phyloP scores from a whole-genome alignment of 2,797 vertebrate genomes.

The Gymnothorax reevesii region DNA sequence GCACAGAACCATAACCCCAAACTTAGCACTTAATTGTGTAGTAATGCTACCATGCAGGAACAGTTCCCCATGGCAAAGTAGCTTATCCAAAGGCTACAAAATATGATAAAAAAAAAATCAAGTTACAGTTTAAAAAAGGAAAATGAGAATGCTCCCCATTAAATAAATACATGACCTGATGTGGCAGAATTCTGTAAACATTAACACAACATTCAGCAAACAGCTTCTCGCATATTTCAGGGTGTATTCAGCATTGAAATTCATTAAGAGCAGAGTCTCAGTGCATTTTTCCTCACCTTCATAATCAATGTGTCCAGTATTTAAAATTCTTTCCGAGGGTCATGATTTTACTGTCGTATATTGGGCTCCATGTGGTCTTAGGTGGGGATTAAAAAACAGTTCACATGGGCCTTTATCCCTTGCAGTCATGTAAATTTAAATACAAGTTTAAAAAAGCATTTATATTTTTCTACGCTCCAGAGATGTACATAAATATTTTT shows the following conservation, averaged over 20 bases:
- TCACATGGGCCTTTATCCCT: background rate
- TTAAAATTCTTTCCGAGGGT: background rate
- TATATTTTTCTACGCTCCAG: background rate
- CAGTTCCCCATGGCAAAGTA: conserved; percentile 19
- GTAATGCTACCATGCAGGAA: background rate
- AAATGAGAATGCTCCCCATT: background rate
- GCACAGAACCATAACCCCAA: background rate
- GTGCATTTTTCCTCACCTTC: background rate
- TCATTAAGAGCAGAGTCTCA: background rate
- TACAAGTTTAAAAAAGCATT: background rate
- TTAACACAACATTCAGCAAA: conserved; percentile 37
- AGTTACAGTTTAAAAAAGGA: background rate
- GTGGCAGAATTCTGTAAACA: conserved; percentile 43
- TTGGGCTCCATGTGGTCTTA: background rate
- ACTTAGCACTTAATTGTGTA: background rate
- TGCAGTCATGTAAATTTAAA: background rate
- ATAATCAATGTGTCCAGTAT: background rate
- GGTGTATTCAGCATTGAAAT: background rate
- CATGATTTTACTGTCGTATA: background rate
- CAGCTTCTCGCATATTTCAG: background rate
- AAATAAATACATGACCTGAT: conserved; percentile 15
- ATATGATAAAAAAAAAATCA: background rate
- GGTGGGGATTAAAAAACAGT: background rate
- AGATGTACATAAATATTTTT: background rate
- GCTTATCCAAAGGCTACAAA: background rate